phyloP scores from a whole-genome alignment of 2,113 vertebrate species.

The Falco punctatus region DNA sequence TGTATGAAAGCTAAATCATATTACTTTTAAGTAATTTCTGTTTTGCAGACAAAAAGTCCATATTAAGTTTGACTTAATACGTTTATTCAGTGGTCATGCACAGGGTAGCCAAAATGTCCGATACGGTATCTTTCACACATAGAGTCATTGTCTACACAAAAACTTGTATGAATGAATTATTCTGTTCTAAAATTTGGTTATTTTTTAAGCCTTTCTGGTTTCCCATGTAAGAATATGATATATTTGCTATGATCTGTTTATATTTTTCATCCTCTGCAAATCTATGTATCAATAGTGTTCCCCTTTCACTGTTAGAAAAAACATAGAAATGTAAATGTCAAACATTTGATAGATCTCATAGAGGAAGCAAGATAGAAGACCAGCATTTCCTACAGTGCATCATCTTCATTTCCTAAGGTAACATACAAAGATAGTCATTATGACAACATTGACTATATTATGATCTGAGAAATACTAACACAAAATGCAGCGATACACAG shows the following conservation, averaged over 20 bases:
- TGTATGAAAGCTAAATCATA: neutral
- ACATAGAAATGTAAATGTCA: neutral
- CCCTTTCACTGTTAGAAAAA: neutral
- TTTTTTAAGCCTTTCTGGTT: neutral
- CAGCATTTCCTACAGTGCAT: neutral
- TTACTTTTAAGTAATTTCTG: neutral
- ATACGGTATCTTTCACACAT: rapidly evolving
- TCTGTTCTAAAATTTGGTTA: neutral
- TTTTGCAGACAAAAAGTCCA: neutral
- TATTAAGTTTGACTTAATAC: neutral
- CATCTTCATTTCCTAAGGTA: neutral
- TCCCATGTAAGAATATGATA: neutral
- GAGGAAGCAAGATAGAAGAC: neutral
- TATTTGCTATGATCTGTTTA: neutral
- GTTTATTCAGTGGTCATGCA: neutral
- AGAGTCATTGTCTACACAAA: neutral
- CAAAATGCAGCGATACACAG: neutral
- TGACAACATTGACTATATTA: neutral
- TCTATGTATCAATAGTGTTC: neutral
- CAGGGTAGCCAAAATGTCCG: neutral
- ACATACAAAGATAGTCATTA: neutral
- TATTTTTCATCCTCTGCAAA: neutral
- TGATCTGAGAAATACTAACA: neutral
- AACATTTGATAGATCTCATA: neutral
- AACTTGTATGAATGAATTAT: neutral